Percentiles rank a stretch among this genome's conserved stretches.
phyloP scores from a whole-genome alignment of 1,140 invertebrate species.

The Drosophila sp. region DNA sequence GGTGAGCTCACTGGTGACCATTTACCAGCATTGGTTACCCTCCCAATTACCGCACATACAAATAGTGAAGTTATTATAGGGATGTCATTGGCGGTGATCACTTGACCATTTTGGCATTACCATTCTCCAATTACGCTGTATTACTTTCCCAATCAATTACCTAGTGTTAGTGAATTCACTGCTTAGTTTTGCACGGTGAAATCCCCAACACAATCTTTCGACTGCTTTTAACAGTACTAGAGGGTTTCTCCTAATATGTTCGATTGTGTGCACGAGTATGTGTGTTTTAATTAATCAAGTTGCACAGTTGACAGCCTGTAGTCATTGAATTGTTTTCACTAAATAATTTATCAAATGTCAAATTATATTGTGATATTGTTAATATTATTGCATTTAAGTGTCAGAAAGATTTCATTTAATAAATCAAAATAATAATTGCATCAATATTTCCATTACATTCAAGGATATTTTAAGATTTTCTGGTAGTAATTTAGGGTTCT shows the following conservation, averaged over 20 bases:
- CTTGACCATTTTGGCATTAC: too few relatives aligned
- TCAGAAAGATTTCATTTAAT: conserved; percentile 17
- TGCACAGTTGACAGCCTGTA: conserved; percentile 42
- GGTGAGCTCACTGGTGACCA: too few relatives aligned
- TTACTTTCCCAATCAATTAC: too few relatives aligned
- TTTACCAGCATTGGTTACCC: too few relatives aligned
- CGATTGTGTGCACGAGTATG: conserved; percentile 4
- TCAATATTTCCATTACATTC: neutral
- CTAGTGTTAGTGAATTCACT: too few relatives aligned
- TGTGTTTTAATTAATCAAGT: conserved; percentile 59
- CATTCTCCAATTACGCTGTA: too few relatives aligned
- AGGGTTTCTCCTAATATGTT: conserved; percentile 32
- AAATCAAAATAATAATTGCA: conserved; percentile 15
- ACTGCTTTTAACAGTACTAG: too few relatives aligned
- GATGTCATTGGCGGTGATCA: too few relatives aligned
- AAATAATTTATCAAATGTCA: conserved; percentile 15
- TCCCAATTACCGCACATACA: too few relatives aligned
- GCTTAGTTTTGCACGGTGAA: too few relatives aligned
- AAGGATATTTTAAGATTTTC: neutral
- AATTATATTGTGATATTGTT: conserved; percentile 4
- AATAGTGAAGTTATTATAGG: too few relatives aligned
- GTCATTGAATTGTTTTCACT: conserved; percentile 20
- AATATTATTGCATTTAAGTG: conserved; percentile 9
- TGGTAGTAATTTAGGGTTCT: neutral
- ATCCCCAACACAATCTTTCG: too few relatives aligned